Base-by-base conservation (phyloP, 2,888 invertebrate genomes). In the Ariolimax columbianus region DNA sequence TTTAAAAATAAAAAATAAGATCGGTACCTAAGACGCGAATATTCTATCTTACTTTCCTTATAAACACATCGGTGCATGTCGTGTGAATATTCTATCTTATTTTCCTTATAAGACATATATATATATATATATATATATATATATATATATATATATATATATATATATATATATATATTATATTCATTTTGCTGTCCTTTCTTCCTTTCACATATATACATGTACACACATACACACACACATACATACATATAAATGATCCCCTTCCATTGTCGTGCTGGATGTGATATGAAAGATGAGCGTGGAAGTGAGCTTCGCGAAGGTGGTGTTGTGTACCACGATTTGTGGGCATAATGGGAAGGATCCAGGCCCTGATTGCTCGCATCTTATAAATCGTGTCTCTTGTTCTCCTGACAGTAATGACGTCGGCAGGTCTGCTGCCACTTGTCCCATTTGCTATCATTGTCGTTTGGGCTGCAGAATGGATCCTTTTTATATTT, bases 401-500 rank as follows among this genome's bases (percentile, higher is more conserved):
- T 30, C n/a, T 43, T 43, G 73, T 73, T 43, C 3, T 30, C n/a
- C 1, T 73, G 73, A 73, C 73, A 73, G n/a, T 73, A 73, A 73
- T n/a, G n/a, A 14, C 11, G 23, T 43, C 47, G 43, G 9, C n/a
- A 30, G 73, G 73, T 40, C 43, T 26, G 73, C 73, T 19, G 36
- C 36, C 19, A 36, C 36, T 72, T 43, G 43, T 73, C n/a, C 73
- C 43, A 43, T 11, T 73, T 73, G 40, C 7, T 26, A 73, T 43
- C 43, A 43, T 40, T 73, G 73, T 73, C 73, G 73, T 9, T n/a
- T 23, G n/a, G 26, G n/a, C 43, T 43, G 73, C n/a, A 73, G 73
- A 73, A 30, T 73, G 73, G 47, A 38, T 38, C 30, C 51, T 75
- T 30, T 30, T 30, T 43, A 6, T 72, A 26, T 43, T 36, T 40